Evolutionary conservation across 2,797 vertebrate genomes (phyloP).

Genomic region (Otolemur crassicaudatus): DNA sequence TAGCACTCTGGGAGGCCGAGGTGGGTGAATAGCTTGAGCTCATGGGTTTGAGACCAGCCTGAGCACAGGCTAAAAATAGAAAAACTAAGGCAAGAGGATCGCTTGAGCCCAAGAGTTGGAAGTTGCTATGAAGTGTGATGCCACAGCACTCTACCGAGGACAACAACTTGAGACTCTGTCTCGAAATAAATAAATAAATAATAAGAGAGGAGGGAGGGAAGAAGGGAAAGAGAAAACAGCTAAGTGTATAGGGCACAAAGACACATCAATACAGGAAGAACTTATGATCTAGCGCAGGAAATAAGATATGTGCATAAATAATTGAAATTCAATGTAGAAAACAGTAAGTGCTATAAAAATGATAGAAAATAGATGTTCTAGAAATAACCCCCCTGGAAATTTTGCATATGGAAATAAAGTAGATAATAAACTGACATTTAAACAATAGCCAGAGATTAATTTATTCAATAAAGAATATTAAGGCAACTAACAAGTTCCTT

Average conservation of each 20-base stretch:
- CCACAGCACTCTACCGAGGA: no score
- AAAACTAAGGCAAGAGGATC: no score
- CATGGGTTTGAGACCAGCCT: no score
- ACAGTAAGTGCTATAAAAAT: background rate
- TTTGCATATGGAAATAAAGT: background rate
- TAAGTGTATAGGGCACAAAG: background rate
- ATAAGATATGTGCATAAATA: background rate
- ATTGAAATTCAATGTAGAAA: slow-evolving; percentile 2
- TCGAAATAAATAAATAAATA: no score
- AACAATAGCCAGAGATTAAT: background rate
- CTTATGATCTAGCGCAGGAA: background rate
- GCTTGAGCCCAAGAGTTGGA: no score
- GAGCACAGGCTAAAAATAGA: no score
- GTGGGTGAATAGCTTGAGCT: no score
- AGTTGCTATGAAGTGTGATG: no score
- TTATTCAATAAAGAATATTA: background rate
- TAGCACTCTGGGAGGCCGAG: no score
- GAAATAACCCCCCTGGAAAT: slow-evolving; percentile 34
- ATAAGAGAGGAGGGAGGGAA: background rate
- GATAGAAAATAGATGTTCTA: background rate
- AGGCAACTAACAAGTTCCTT: slow-evolving; percentile 1
- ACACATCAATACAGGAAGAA: slow-evolving; percentile 17
- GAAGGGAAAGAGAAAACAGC: background rate
- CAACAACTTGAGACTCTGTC: no score
- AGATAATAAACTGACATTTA: slow-evolving; percentile 9